Evolutionary conservation across 2,113 vertebrate genomes (phyloP).

Genomic region (Hypomesus transpacificus): DNA sequence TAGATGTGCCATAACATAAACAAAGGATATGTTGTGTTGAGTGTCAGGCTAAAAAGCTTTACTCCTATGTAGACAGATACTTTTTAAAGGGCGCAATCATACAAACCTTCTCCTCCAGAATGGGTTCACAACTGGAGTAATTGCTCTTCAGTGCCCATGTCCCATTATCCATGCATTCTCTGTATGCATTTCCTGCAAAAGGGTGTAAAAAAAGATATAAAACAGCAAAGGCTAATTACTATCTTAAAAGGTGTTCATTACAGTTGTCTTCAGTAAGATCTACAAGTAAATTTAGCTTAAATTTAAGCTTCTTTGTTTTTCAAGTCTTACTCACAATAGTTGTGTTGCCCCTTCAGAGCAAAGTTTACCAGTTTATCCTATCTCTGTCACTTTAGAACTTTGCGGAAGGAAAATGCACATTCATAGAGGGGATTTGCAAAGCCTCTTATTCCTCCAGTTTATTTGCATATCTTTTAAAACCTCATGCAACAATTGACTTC

Average conservation of each 20-base stretch:
- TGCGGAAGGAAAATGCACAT: slow-evolving; percentile 28
- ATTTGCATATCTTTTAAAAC: slow-evolving; percentile 61
- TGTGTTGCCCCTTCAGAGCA: slow-evolving; percentile 33
- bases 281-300: too few relatives aligned
- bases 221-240: too few relatives aligned
- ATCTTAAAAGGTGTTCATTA: not conserved
- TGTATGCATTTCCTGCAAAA: slow-evolving; percentile 84
- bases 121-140: slow-evolving; percentile 94
- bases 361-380: slow-evolving; percentile 30
- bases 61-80: not conserved
- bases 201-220: slow-evolving; percentile 24
- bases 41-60: not conserved
- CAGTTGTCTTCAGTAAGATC: not conserved
- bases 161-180: slow-evolving; percentile 93
- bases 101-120: slow-evolving; percentile 91
- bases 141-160: slow-evolving; percentile 93
- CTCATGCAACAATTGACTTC: slow-evolving; percentile 43
- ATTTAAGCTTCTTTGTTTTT: too few relatives aligned
- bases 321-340: not conserved
- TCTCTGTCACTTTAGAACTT: slow-evolving; percentile 19
- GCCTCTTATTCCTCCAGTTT: slow-evolving; percentile 49
- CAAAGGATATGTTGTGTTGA: not conserved
- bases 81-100: not conserved
- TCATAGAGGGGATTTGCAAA: slow-evolving; percentile 47
- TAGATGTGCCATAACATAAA: not conserved